A percentile compares a stretch with the other conserved stretches of the same genome.
Evolutionary conservation across 1,140 invertebrate genomes (phyloP).

Genomic region (Pectinophora gossypiella): DNA sequence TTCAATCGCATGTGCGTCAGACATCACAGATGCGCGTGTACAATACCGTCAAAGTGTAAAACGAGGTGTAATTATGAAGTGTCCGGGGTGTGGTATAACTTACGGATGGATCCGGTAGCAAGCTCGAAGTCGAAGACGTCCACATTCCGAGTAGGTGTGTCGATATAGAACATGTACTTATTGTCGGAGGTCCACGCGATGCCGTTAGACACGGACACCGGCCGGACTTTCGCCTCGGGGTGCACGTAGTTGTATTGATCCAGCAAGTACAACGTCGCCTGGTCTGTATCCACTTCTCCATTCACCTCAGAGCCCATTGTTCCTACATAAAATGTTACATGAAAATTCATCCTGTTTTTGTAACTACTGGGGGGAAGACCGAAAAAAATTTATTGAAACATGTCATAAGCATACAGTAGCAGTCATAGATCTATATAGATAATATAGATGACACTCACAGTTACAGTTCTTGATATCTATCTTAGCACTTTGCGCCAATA

Average conservation of each 20-base stretch:
- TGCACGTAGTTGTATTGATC: conserved; percentile 42
- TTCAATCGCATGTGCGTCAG: too few relatives aligned
- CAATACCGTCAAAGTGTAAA: too few relatives aligned
- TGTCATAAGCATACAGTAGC: too few relatives aligned
- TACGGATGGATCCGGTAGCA: conserved; percentile 79
- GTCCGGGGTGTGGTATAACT: conserved; percentile 42
- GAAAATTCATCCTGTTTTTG: too few relatives aligned
- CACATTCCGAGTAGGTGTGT: conserved; percentile 81
- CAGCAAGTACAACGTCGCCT: conserved; percentile 58
- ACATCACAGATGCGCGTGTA: too few relatives aligned
- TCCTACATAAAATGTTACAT: too few relatives aligned
- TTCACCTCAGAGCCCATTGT: conserved; percentile 65
- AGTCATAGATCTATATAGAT: too few relatives aligned
- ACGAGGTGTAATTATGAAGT: not conserved
- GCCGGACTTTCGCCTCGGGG: conserved; percentile 46
- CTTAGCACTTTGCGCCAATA: too few relatives aligned
- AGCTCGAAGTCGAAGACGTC: conserved; percentile 86
- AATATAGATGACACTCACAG: too few relatives aligned
- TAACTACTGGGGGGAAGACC: too few relatives aligned
- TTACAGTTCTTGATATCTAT: too few relatives aligned
- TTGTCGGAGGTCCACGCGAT: conserved; percentile 86
- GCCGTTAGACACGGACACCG: conserved; percentile 85
- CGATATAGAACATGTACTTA: conserved; percentile 87
- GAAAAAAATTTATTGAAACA: too few relatives aligned
- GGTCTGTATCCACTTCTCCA: conserved; percentile 39